Percentiles rank a stretch among this genome's conserved stretches.
Conservation (phyloP, 1,140 invertebrate species). For the Parasteatoda tepidariorum region DNA sequence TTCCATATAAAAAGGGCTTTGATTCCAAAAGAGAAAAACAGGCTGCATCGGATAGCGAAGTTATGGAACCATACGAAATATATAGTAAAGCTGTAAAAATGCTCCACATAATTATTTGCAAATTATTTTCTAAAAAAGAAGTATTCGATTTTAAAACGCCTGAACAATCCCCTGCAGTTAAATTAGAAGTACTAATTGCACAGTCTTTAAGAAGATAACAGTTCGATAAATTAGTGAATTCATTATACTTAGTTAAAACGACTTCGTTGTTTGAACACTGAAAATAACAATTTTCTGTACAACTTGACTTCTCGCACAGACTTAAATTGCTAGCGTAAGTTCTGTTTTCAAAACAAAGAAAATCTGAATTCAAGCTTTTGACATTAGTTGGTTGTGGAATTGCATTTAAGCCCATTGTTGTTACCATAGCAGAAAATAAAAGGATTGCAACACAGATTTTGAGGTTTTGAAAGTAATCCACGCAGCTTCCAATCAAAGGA, state of each 20-base stretch:
- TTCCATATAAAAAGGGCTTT: conserved; percentile 74
- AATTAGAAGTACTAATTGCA: background rate
- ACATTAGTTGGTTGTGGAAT: background rate
- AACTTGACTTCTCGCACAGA: background rate
- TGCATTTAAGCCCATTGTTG: conserved; percentile 17
- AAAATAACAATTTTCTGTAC: background rate
- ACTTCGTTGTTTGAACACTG: background rate
- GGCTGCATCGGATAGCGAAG: conserved; percentile 63
- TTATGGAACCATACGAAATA: conserved; percentile 69
- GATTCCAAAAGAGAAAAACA: conserved; percentile 37
- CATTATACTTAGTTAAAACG: background rate
- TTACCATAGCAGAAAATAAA: conserved; percentile 50
- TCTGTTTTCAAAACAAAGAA: background rate
- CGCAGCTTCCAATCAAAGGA: conserved; percentile 66
- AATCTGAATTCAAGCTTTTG: background rate
- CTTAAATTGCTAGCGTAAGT: background rate
- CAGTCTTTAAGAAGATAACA: background rate
- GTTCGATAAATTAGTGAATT: background rate
- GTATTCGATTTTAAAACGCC: background rate
- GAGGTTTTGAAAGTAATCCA: conserved; percentile 66
- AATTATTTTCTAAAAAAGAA: background rate
- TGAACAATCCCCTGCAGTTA: background rate
- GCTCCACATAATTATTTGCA: conserved; percentile 62
- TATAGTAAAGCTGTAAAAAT: conserved; percentile 59
- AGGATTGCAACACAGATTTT: conserved; percentile 61